Evolutionary conservation across 1,140 invertebrate genomes (phyloP), one percentile per base, ranked within the genome.

Genomic region (Brachionus sp.): DNA sequence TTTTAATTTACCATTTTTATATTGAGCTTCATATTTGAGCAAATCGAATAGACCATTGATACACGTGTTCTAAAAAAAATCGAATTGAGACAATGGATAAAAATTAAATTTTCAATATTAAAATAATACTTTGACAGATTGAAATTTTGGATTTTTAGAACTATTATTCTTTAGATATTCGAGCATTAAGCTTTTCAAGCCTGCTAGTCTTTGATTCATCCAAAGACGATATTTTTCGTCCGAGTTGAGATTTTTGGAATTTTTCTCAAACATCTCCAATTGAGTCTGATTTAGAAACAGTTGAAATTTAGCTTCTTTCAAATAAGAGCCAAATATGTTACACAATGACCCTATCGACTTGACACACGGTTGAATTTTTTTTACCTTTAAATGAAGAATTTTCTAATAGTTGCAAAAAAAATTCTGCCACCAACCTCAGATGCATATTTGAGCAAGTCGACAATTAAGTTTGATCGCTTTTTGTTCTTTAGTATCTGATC

Each of bases 211-310:
- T 10, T 75, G 70, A 12, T 75, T 23, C 70, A 75, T 75, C 70
- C 70, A 75, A 0, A 75, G 39, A 50, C 70, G 70, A 50, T 75
- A 75, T 19, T 75, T 75, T 75, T 75, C 70, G 10, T 75, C 70
- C 4, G 70, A 75, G n/a, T 75, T 75, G 1, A 75, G 44, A 46
- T 46, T 25, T 16, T 13, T 46, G 4, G 19, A 44, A 25, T 75
- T 75, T 50, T 75, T 75, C 23, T 44, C 70, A 46, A 75, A 75
- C 39, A 46, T 75, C 3, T 75, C 16, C 12, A 9, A 19, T 46
- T 75, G 42, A 5, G 1, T 25, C 25, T 75, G 39, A 13, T 44
- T 25, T 7, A 19, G 25, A 16, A 75, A 75, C 5, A 75, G 44
- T 6, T 2, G 4, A 75, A 75, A 75, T 75, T 75, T 75, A 23